Evolutionary conservation across 1,140 invertebrate species (phyloP), one percentile per base, ranked within the genome.

Genomic region (Pogonus chalceus): DNA sequence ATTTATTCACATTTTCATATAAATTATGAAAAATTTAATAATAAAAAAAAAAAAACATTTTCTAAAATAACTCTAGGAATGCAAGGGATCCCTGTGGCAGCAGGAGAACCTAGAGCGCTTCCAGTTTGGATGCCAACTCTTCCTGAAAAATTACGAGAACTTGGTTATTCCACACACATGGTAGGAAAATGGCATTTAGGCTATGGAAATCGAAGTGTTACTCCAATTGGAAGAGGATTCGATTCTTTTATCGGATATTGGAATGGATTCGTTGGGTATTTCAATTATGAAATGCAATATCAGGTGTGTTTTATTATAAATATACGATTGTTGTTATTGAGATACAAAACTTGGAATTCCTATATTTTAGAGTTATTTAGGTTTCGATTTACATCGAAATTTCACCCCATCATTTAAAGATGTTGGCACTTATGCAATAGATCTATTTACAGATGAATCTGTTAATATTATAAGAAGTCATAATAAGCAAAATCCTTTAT

Each of bases 161-260:
- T 80, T 0, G 90, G 90, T 0, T 96, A 95, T 69, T 71, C 71
- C 2, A 92, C 88, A 0, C 84, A 90, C 67, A 76, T 88, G 24
- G 78, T 96, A 20, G 92, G 92, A n/a, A 96, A 96, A 72, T 94
- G 91, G 91, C 90, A 94, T 63, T 72, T 91, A 51, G 78, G 78
- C 66, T 69, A 76, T 24, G 59, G 54, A 1, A 59, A 62, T 49
- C 59, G 54, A 37, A 51, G 52, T 9, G 55, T 69, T 14, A 79
- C 79, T 0, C 83, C 83, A 1, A 73, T 72, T 0, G 58, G 67
- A 49, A 70, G 80, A 18, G 83, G 83, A 2, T 85, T 82, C 60
- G 76, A 84, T 55, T 70, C 72, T 0, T 81, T 82, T 63, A 78
- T 76, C 56, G 83, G 83, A 0, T 85, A 84, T 60, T 83, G 78